Percentiles rank a stretch among this genome's conserved stretches.
These are phyloP conservation scores for Okapia johnstoni DNA, from an alignment of 2,113 vertebrate species.

Conservation along the genomic window DNA sequence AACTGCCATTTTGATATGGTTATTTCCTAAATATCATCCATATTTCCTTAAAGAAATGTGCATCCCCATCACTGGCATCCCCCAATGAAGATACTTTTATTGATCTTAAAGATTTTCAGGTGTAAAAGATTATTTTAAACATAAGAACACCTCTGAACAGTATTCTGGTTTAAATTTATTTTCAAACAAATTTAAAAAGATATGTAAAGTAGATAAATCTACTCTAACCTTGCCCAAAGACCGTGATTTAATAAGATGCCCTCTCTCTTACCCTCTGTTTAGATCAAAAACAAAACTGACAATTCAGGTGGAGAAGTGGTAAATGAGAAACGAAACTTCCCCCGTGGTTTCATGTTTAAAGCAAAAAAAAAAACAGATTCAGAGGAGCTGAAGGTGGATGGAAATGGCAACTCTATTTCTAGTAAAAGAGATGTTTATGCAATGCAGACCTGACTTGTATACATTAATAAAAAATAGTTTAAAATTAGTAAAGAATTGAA, in stretches of 20 bases:
- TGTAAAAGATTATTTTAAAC: background rate
- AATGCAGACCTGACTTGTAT: background rate
- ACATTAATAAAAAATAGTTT: background rate
- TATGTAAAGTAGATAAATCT: background rate
- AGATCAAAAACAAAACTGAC: constrained; percentile 62
- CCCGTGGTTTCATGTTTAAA: constrained; percentile 53
- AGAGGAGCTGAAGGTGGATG: background rate
- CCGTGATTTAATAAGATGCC: constrained; percentile 44
- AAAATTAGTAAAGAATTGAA: background rate
- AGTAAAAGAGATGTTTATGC: background rate
- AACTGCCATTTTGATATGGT: background rate
- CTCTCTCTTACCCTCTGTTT: constrained; percentile 46
- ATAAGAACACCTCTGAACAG: background rate
- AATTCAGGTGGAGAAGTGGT: constrained; percentile 30
- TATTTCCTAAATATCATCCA: background rate
- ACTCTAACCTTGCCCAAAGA: background rate
- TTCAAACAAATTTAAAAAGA: constrained; percentile 25
- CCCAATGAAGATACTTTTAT: background rate
- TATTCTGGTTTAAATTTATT: background rate
- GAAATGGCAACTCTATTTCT: constrained; percentile 14
- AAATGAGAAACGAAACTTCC: constrained; percentile 60
- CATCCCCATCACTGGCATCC: background rate
- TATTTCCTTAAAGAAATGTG: background rate
- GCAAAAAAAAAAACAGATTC: constrained; percentile 44
- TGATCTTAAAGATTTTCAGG: background rate